Base-by-base conservation (phyloP, 2,888 invertebrate genomes). In the Linnaemya tessellans region DNA sequence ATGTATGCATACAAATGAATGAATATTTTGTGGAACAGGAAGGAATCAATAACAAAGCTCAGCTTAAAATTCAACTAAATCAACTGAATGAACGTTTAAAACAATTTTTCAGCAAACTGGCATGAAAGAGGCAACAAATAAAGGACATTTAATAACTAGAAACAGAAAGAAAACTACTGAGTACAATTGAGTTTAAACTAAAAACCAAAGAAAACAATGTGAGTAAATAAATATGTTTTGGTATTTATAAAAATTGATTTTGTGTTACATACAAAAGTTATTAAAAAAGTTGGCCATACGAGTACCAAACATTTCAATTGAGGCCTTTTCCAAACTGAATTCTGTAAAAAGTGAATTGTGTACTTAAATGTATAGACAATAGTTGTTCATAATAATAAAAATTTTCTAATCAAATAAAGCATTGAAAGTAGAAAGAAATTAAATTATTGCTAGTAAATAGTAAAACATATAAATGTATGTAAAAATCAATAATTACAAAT, bases 251-350 rank as follows among this genome's bases (percentile, higher is more conserved):
- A n/a, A 75, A 74, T 65, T 75, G 64, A 77, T 64, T 78, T 80
- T 71, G 49, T 83, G 73, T 91, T 91, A 91, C 91, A 91, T 91
- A 91, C 91, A 91, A 91, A 91, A 87, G 88, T 90, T 90, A 89
- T 91, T 91, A 88, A 91, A 91, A 90, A 91, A 91, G 90, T 90
- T 91, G 89, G 92, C 91, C 92, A 91, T 91, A 88, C 91, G 91
- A 88, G 91, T 90, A 89, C 91, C 91, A 89, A 91, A 91, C 89
- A 91, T 90, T 89, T 91, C 91, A 90, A 91, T 90, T 86, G 91
- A 91, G 84, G 90, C 90, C 89, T 87, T 88, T 87, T 88, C 88
- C 88, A 87, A 84, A 86, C 87, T 82, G 86, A 83, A 86, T 86
- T 87, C 87, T 87, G 83, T 87, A 86, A 85, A 78, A 84, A 86